A percentile compares a stretch with the other conserved stretches of the same genome.
These are phyloP conservation scores for Perizoma affinitatum DNA, from an alignment of 2,888 invertebrate genomes.

Conservation along the genomic window DNA sequence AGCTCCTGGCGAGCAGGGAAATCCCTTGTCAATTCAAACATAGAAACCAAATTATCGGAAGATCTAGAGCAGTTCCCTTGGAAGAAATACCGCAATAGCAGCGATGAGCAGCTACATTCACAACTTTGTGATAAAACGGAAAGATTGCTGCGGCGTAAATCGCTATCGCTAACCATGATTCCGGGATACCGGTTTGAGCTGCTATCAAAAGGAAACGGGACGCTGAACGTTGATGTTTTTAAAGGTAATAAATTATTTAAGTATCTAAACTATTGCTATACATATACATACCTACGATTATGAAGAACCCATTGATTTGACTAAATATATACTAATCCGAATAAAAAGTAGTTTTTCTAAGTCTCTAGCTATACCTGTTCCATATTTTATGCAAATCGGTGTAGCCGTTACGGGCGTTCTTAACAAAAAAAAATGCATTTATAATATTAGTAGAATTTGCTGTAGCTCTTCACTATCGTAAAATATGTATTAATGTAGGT, in stretches of 20 bases:
- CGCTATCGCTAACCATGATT: constrained; percentile 75
- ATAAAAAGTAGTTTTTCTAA: no score
- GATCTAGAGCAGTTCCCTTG: constrained; percentile 72
- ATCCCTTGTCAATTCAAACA: constrained; percentile 47
- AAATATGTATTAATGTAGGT: no score
- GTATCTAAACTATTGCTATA: no score
- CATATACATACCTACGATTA: no score
- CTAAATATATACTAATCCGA: no score
- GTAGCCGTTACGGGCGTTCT: no score
- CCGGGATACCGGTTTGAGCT: constrained; percentile 80
- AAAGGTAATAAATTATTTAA: constrained; percentile 57
- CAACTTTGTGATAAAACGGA: constrained; percentile 77
- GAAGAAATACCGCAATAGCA: constrained; percentile 63
- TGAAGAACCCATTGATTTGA: no score
- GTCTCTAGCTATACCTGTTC: no score
- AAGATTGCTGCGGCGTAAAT: constrained; percentile 75
- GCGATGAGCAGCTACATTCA: constrained; percentile 78
- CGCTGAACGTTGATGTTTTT: constrained; percentile 74
- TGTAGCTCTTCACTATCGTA: no score
- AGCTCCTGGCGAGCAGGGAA: constrained; percentile 79
- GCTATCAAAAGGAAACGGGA: constrained; percentile 79
- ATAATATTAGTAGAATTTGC: no score
- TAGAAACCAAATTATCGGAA: constrained; percentile 49
- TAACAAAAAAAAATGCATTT: no score
- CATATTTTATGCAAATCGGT: no score